Evolutionary conservation across 2,113 vertebrate species (phyloP).

Genomic region (Daubentonia madagascariensis): DNA sequence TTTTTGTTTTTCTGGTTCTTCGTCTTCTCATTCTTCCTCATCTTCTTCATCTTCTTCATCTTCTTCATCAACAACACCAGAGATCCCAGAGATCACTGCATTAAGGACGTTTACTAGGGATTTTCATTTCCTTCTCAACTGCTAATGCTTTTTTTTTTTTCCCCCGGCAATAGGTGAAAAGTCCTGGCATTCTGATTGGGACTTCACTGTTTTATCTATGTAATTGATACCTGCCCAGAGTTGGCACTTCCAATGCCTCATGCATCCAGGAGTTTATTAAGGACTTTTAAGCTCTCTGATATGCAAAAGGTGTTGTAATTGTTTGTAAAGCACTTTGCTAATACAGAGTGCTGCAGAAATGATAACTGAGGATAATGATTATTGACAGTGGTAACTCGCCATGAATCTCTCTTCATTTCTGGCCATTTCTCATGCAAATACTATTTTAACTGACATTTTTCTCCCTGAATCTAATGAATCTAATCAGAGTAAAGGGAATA

Average conservation of each 20-base stretch:
- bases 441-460: not conserved
- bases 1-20: not conserved
- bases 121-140: not conserved
- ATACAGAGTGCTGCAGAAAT: not conserved
- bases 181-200: not conserved
- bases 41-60: not conserved
- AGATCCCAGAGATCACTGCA: not conserved
- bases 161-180: not conserved
- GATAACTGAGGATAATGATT: not conserved
- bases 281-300: not conserved
- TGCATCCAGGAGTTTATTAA: not conserved
- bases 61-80: not conserved
- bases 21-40: not conserved
- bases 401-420: not conserved
- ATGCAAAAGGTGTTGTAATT: not conserved
- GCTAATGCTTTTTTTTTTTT: not conserved
- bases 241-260: not conserved
- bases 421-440: not conserved
- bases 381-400: not conserved
- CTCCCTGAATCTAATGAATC: not conserved
- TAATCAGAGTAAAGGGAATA: conserved; percentile 26
- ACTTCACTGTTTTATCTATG: rapidly evolving
- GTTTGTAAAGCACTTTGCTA: not conserved
- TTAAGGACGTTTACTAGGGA: not conserved
- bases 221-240: not conserved